Evolutionary conservation across 2,797 vertebrate species (phyloP), one percentile per base, ranked within the genome.

Genomic region (Pelochelys cantorii): DNA sequence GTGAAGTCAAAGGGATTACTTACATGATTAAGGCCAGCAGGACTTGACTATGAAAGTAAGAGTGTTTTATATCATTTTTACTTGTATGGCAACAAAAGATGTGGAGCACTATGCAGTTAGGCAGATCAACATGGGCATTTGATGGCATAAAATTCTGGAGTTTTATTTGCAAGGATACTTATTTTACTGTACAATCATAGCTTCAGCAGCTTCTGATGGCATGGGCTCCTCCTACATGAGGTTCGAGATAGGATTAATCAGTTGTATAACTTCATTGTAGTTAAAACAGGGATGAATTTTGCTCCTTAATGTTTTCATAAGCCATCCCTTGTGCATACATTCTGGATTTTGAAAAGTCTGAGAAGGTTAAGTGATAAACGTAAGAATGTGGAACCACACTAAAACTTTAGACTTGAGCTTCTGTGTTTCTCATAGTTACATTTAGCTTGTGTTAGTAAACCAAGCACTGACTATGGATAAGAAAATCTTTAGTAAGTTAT

Each of bases 381-480:
- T 91, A 95, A 95, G 95, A 93, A 57, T 75, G 93, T 97, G 96
- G 96, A 96, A 92, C 90, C 94, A 85, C 85, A 94, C 87, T 96
- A 84, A 95, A 93, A 37, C 95, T 96, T 95, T 82, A 97, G 96
- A 94, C 95, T 95, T 96, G 93, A 86, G 75, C 85, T 97, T 91
- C 96, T 96, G 91, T 95, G 86, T 48, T 25, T 25, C 95, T 95
- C 93, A 1, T 54, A 86, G 86, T 95, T 97, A 92, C 88, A 93
- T n/a, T 96, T 96, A 97, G 95, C 96, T 97, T 97, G 96, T 97
- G 96, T 95, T 96, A 96, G 96, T 96, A 97, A 96, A 95, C 93
- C 83, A 93, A 92, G 85, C 95, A 94, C 95, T 97, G 95, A 96
- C 95, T 96, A 94, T 0, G 94, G 94, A 91, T 96, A 96, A 96